Conservation (phyloP, 1,140 invertebrate species). For the Odontomachus brunneus region DNA sequence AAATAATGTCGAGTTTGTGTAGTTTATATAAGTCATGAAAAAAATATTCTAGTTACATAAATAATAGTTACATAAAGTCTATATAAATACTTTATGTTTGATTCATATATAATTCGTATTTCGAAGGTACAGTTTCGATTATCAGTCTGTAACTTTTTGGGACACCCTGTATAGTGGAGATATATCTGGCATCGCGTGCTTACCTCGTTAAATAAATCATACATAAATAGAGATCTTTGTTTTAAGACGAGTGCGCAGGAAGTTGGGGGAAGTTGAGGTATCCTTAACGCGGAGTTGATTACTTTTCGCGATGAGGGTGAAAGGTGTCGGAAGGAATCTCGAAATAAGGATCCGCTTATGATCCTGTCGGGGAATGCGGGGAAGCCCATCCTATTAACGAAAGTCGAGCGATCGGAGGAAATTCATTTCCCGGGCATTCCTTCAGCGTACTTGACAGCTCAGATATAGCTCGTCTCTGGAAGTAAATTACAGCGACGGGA, state of each 20-base stretch:
- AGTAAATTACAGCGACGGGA: background rate
- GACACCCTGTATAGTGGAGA: slow-evolving; percentile 43
- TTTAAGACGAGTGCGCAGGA: slow-evolving; percentile 42
- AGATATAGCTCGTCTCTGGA: slow-evolving; percentile 6
- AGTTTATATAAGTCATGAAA: background rate
- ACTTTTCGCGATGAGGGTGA: background rate
- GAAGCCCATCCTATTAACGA: slow-evolving; percentile 2
- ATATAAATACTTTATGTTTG: background rate
- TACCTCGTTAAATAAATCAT: slow-evolving; percentile 70
- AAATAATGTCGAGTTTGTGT: background rate
- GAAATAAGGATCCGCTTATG: slow-evolving; percentile 40
- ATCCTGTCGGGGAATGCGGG: background rate
- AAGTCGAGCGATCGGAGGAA: slow-evolving; percentile 17
- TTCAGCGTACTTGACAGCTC: slow-evolving; percentile 14
- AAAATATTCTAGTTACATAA: too few relatives aligned
- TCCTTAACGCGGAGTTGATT: slow-evolving; percentile 50
- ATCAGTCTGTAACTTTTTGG: background rate
- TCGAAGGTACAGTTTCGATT: background rate
- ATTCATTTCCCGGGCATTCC: slow-evolving; percentile 28
- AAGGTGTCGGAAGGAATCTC: slow-evolving; percentile 42
- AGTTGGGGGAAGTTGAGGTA: slow-evolving; percentile 9
- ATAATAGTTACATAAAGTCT: too few relatives aligned
- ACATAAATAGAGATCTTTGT: slow-evolving; percentile 67
- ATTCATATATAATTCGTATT: background rate
- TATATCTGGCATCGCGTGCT: slow-evolving; percentile 57